Evolutionary conservation across 2,797 vertebrate genomes (phyloP).

Genomic region (Scomberomorus guttatus): DNA sequence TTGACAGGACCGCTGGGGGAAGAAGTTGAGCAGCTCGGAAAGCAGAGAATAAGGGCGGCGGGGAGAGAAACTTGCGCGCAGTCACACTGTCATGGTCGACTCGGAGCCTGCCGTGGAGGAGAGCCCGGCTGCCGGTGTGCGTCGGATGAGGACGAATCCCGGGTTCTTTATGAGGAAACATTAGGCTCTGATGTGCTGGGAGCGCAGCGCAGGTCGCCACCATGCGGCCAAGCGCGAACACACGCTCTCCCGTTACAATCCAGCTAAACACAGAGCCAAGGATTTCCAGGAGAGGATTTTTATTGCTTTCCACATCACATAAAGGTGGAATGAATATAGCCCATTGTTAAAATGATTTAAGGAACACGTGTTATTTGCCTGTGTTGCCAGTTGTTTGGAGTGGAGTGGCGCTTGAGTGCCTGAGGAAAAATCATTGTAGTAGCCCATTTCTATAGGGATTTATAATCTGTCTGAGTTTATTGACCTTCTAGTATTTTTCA

Average conservation of each 20-base stretch:
- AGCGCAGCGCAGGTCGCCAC: conserved; percentile 83
- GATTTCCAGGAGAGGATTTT: conserved; percentile 48
- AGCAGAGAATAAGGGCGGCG: conserved; percentile 8
- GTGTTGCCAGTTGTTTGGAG: conserved; percentile 38
- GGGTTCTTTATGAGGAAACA: conserved; percentile 74
- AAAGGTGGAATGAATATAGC: conserved; percentile 52
- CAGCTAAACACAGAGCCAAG: conserved; percentile 7
- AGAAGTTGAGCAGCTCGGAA: conserved; percentile 57
- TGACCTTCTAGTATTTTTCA: conserved; percentile 39
- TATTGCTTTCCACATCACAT: conserved; percentile 48
- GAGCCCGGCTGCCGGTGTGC: conserved; percentile 72
- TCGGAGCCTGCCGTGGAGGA: conserved; percentile 59
- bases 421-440: conserved; percentile 32
- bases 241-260: conserved; percentile 41
- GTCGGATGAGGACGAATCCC: conserved; percentile 75
- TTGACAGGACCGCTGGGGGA: conserved; percentile 39
- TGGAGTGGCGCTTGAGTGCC: conserved; percentile 9
- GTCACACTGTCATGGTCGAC: conserved; percentile 63
- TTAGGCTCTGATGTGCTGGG: conserved; percentile 37
- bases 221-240: conserved; percentile 77
- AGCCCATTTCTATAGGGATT: conserved; percentile 31
- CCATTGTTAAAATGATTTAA: conserved; percentile 63
- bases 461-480: conserved; percentile 49
- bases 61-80: conserved; percentile 38
- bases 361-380: conserved; percentile 41